These are phyloP conservation scores for Heteromormyrus szaboi DNA, from an alignment of 2,797 vertebrate species.

Conservation along the genomic window DNA sequence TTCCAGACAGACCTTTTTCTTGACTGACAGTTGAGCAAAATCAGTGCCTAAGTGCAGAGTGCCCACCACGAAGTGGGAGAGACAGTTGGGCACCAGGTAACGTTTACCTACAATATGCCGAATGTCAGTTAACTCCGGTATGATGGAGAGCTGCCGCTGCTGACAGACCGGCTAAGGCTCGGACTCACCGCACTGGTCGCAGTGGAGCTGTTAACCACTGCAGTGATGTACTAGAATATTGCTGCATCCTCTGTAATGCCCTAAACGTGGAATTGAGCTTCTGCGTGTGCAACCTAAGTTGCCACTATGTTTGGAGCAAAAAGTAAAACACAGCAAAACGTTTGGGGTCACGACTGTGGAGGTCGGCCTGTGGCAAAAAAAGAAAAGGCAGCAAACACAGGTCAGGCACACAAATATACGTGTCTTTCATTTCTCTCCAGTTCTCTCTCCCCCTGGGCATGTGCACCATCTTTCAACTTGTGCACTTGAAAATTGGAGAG, in stretches of 20 bases:
- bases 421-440: neutral
- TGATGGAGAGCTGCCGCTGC: neutral
- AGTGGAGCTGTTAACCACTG: neutral
- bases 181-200: neutral
- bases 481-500: neutral
- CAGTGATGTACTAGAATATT: neutral
- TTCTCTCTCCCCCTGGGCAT: neutral
- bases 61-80: neutral
- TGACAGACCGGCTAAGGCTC: neutral
- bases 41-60: neutral
- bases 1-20: neutral
- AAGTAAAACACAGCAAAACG: neutral
- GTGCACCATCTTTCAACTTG: neutral
- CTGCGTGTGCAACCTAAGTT: neutral
- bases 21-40: neutral
- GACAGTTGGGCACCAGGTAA: neutral
- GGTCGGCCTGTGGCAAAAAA: neutral
- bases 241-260: neutral
- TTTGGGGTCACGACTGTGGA: neutral
- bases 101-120: neutral
- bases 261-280: neutral
- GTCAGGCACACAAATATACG: neutral
- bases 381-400: neutral
- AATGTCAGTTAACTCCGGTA: neutral
- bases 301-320: neutral